Evolutionary conservation across 2,888 invertebrate genomes (phyloP), one percentile per base, ranked within the genome.

Genomic region (Idaea biselata): DNA sequence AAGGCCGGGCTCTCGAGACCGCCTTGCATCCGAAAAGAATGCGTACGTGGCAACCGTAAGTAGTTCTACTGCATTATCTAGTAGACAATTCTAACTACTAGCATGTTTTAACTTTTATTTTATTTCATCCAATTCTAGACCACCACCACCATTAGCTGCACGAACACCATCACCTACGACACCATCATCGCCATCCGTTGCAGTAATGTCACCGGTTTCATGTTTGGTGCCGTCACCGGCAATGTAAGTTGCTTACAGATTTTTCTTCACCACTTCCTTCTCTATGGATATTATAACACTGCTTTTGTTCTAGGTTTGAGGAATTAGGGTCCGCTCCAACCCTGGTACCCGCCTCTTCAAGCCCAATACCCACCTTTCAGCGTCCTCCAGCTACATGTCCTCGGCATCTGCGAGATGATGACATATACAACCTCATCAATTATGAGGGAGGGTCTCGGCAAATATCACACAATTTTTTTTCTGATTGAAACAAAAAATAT

Each of bases 1-100:
- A 14, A 16, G 55, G 55, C 17, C 16, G 7, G 16, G 5, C 55
- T 3, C 55, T 55, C 55, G 55, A 55, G 16, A 16, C 16, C 17
- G 14, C 55, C 7, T 16, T 55, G 16, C 55, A 55, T 16, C 14
- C 55, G 7, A 55, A 55, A 16, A 11, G 55, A 7, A n/a, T 11
- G 55, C 55, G 55, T 44, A 17, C 16, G 16, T 55, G 55, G 55
- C 55, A 55, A 55, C 55, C 16, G 55, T 55, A 55, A 55, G 16
- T 55, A 55, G 7, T 55, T 16, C 17, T 55, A 17, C 5, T 17
- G 16, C n/a, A 55, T 17, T 14, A n/a, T 44, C 8, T 55, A n/a
- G 17, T 17, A 1, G 55, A 16, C 16, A 55, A 55, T 14, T 11
- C 16, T 17, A 55, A 55, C 16, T 16, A 17, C 0, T 7, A 55